Evolutionary conservation across 2,888 invertebrate species (phyloP).

Genomic region (Therioaphis trifolii): DNA sequence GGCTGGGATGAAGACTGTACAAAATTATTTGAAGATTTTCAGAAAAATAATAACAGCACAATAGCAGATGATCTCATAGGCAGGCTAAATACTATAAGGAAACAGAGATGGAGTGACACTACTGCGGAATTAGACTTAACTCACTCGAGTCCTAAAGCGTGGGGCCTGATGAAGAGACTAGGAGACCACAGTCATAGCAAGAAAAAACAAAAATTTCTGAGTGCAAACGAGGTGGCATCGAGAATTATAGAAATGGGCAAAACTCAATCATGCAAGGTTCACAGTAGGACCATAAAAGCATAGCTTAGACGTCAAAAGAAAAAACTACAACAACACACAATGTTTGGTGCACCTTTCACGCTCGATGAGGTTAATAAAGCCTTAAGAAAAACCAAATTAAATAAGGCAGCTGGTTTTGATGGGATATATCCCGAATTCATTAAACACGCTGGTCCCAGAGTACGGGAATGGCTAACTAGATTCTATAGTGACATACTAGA

Average conservation of each 20-base stretch:
- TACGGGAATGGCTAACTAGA: not conserved
- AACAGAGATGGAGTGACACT: slow-evolving; percentile 6
- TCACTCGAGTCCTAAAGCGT: slow-evolving; percentile 23
- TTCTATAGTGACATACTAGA: not conserved
- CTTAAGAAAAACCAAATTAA: no score
- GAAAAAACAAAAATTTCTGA: not conserved
- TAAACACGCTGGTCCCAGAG: not conserved
- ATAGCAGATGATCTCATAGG: not conserved
- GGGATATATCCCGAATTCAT: no score
- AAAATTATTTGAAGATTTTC: slow-evolving; percentile 19
- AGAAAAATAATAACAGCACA: slow-evolving; percentile 10
- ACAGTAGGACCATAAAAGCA: no score
- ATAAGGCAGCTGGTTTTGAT: no score
- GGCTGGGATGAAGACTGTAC: not conserved
- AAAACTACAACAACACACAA: no score
- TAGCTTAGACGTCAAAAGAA: no score
- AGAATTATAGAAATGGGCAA: no score
- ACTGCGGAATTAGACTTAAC: slow-evolving; percentile 10
- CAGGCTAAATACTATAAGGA: slow-evolving; percentile 11
- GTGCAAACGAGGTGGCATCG: no score
- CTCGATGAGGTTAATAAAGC: no score
- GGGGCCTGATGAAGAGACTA: slow-evolving; percentile 38
- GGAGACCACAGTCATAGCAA: slow-evolving; percentile 15
- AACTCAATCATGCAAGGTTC: no score
- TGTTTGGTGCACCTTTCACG: no score